Percentiles rank a stretch among this genome's conserved stretches.
Evolutionary conservation across 2,797 vertebrate species (phyloP).

Genomic region (Alectoris magna): DNA sequence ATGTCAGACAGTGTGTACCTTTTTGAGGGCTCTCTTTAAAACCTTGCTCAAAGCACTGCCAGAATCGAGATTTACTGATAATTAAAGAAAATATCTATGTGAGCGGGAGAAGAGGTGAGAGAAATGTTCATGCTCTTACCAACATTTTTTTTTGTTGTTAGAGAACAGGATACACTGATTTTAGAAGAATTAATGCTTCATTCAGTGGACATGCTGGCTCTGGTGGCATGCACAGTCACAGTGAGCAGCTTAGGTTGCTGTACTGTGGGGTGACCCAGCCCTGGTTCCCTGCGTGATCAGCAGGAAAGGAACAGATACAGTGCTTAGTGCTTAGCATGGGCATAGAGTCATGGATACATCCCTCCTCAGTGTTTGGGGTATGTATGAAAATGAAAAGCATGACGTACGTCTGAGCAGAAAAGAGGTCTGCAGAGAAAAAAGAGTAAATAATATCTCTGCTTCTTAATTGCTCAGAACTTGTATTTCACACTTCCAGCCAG

Average conservation of each 20-base stretch:
- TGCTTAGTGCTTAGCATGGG: background rate
- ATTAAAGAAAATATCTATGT: constrained; percentile 22
- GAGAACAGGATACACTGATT: background rate
- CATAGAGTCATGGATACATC: background rate
- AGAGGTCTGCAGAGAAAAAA: background rate
- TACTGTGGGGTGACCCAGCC: background rate
- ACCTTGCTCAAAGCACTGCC: background rate
- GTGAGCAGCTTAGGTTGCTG: background rate
- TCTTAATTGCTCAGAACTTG: constrained; percentile 21
- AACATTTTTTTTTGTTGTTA: background rate
- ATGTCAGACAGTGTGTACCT: background rate
- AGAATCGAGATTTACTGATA: constrained; percentile 20
- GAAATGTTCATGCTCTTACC: background rate
- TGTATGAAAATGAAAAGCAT: background rate
- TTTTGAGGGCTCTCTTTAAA: constrained; percentile 30
- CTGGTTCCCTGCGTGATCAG: background rate
- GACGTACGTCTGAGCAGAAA: background rate
- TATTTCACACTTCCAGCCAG: constrained; percentile 42
- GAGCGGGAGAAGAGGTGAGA: background rate
- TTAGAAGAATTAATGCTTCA: background rate
- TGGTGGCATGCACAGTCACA: background rate
- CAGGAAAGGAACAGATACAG: background rate
- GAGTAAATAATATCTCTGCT: background rate
- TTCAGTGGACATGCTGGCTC: accelerated
- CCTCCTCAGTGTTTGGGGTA: background rate